Conservation (phyloP, 2,113 vertebrate species). For the Saimiri boliviensis region DNA sequence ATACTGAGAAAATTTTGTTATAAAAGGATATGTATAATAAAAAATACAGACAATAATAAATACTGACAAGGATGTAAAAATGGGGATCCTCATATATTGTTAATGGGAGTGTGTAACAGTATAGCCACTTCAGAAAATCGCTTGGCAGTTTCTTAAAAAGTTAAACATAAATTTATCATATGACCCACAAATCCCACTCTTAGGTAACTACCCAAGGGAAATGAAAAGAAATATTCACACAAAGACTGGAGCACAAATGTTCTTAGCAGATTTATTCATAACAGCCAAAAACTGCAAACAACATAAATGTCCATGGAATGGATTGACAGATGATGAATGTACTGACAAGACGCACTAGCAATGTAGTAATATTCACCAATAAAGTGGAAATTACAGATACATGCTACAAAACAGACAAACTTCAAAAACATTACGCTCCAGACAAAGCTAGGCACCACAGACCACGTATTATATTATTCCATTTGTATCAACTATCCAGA, state of each 20-base stretch:
- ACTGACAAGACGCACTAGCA: background rate
- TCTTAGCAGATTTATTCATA: background rate
- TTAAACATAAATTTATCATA: background rate
- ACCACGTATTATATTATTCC: background rate
- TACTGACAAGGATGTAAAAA: background rate
- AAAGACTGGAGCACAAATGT: background rate
- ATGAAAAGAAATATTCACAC: background rate
- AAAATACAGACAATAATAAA: background rate
- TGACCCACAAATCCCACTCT: background rate
- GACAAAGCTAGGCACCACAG: background rate
- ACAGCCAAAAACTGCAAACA: background rate
- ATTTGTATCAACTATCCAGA: conserved; percentile 23
- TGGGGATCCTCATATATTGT: background rate
- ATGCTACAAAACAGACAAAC: background rate
- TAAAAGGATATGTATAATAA: background rate
- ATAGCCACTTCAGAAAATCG: background rate
- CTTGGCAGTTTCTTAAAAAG: background rate
- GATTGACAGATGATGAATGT: background rate
- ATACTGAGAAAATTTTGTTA: background rate
- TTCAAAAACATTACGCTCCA: background rate
- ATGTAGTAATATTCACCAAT: background rate
- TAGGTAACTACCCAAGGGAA: background rate
- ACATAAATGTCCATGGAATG: background rate
- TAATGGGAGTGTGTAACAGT: background rate
- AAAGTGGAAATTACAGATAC: background rate